phyloP scores from a whole-genome alignment of 2,888 invertebrate genomes.

The Hirtodrosophila confusa region DNA sequence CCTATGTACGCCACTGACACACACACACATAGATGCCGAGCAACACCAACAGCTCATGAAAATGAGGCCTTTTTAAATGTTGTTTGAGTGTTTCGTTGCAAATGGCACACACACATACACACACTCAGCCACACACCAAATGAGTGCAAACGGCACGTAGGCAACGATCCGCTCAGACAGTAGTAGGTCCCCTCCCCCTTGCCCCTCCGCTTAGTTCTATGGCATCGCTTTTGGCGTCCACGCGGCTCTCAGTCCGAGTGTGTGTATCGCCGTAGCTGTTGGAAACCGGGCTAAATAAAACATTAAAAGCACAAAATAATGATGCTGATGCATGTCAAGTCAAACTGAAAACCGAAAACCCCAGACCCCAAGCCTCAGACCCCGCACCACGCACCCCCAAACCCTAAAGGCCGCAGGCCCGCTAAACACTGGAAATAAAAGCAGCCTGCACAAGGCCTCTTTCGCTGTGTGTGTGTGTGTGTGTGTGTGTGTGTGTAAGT shows the following conservation, averaged over 20 bases:
- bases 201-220: background rate
- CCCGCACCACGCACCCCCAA: too few relatives aligned
- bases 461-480: constrained; percentile 10
- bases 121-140: constrained; percentile 24
- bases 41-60: constrained; percentile 61
- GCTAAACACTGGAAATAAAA: constrained; percentile 38
- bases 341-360: constrained; percentile 73
- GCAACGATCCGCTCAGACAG: constrained; percentile 56
- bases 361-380: constrained; percentile 45
- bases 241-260: constrained; percentile 11
- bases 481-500: constrained; percentile 22
- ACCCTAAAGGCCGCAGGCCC: constrained; percentile 42
- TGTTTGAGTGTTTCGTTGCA: constrained; percentile 73
- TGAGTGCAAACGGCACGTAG: constrained; percentile 66
- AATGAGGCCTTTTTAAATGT: constrained; percentile 76
- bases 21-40: background rate
- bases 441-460: constrained; percentile 44
- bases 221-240: constrained; percentile 39
- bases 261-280: constrained; percentile 54
- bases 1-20: too few relatives aligned
- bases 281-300: constrained; percentile 72
- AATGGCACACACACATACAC: constrained; percentile 48
- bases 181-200: background rate
- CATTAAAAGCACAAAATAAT: constrained; percentile 77
- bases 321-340: constrained; percentile 76